These are phyloP conservation scores for Lethrus apterus DNA, from an alignment of 1,140 invertebrate genomes.

Conservation along the genomic window DNA sequence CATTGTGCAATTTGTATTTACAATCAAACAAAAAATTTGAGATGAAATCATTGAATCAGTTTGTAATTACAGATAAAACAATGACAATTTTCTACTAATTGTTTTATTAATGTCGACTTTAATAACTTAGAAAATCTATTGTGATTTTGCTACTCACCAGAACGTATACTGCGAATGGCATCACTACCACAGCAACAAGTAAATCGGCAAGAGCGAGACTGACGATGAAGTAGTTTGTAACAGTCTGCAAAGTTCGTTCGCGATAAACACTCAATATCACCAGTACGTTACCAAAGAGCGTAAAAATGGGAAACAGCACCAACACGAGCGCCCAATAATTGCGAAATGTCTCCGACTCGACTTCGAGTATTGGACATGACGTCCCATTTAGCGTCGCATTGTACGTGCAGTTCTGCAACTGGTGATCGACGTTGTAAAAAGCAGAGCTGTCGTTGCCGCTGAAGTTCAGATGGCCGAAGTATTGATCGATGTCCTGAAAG, in stretches of 20 bases:
- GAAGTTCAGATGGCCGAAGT: conserved; percentile 34
- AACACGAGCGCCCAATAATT: conserved; percentile 51
- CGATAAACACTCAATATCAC: conserved; percentile 91
- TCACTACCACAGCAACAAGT: conserved; percentile 91
- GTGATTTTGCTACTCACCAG: conserved; percentile 61
- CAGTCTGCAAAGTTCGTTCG: conserved; percentile 84
- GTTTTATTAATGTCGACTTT: too few species aligned
- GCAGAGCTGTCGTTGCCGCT: conserved; percentile 23
- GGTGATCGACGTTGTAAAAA: conserved; percentile 19
- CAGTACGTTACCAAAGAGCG: conserved; percentile 93
- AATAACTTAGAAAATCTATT: too few species aligned
- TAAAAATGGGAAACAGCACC: conserved; percentile 86
- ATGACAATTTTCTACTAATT: too few species aligned
- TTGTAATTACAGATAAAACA: too few species aligned
- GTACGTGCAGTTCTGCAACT: conserved; percentile 30
- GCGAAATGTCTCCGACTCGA: conserved; percentile 11
- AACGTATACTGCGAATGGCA: conserved; percentile 98
- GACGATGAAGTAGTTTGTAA: conserved; percentile 98
- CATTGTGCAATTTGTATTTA: background rate
- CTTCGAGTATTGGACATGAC: conserved; percentile 18
- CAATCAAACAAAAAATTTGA: background rate
- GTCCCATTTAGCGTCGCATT: conserved; percentile 24
- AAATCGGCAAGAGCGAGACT: conserved; percentile 96
- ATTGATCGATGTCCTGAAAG: conserved; percentile 38
- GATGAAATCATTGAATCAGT: background rate